phyloP scores from a whole-genome alignment of 1,140 invertebrate genomes.

The Odontomachus brunneus region DNA sequence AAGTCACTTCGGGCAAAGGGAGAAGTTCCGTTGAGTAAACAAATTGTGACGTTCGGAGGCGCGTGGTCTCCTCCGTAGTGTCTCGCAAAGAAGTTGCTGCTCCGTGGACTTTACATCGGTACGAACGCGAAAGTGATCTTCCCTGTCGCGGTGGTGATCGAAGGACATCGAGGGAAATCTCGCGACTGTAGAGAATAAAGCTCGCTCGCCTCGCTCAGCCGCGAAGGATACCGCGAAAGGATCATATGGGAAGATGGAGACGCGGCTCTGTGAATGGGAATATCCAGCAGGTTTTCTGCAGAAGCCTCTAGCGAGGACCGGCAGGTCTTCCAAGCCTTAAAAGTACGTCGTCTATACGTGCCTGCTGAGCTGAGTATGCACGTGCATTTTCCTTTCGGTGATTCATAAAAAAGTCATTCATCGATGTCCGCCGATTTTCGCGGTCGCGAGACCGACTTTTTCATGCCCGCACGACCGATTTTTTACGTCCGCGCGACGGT shows the following conservation, averaged over 20 bases:
- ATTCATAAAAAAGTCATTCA: slow-evolving; percentile 81
- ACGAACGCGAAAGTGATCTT: background rate
- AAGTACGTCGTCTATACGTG: slow-evolving; percentile 79
- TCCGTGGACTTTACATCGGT: background rate
- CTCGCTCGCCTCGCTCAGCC: background rate
- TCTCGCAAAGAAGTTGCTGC: too few relatives aligned
- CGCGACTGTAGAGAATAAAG: background rate
- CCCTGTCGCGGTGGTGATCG: background rate
- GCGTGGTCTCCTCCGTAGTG: too few relatives aligned
- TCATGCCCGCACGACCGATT: too few relatives aligned
- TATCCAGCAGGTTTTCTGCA: slow-evolving; percentile 82
- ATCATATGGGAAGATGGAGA: slow-evolving; percentile 79
- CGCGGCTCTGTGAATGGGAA: slow-evolving; percentile 84
- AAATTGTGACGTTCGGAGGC: too few relatives aligned
- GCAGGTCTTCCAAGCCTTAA: slow-evolving; percentile 84
- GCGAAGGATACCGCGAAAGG: slow-evolving; percentile 28
- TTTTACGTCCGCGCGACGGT: too few relatives aligned
- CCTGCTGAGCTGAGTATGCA: slow-evolving; percentile 67
- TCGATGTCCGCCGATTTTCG: slow-evolving; percentile 40
- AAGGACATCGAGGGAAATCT: background rate
- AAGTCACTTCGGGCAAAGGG: background rate
- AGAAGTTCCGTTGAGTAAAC: background rate
- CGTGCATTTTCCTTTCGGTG: slow-evolving; percentile 77
- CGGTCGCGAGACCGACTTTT: too few relatives aligned
- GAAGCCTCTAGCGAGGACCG: slow-evolving; percentile 81